A percentile compares a stretch with the other conserved stretches of the same genome.
These are phyloP conservation scores for Liasis olivaceus DNA, from an alignment of 2,797 vertebrate genomes.

Conservation along the genomic window DNA sequence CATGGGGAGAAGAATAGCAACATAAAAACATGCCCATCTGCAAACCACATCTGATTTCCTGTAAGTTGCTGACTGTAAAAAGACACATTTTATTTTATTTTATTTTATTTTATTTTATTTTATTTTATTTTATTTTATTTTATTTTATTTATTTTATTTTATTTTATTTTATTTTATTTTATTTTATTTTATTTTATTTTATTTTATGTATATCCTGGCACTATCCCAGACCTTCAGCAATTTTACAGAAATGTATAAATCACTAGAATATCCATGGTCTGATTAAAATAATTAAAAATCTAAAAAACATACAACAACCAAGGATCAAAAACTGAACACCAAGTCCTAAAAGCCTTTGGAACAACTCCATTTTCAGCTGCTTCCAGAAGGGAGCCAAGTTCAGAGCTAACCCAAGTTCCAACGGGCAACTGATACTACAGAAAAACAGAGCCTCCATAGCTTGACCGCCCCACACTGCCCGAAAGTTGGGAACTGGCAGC, in stretches of 20 bases:
- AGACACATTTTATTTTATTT: neutral
- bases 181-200: neutral
- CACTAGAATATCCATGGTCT: neutral
- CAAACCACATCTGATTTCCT: slow-evolving; percentile 17
- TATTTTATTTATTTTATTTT: too few species aligned
- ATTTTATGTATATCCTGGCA: neutral
- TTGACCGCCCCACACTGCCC: neutral
- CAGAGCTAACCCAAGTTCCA: neutral
- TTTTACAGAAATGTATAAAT: neutral
- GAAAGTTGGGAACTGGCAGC: neutral
- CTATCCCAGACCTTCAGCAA: neutral
- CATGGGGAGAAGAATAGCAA: slow-evolving; percentile 10
- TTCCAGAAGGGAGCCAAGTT: neutral
- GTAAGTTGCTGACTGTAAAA: neutral
- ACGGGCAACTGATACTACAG: neutral
- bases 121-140: too few species aligned
- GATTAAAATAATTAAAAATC: neutral
- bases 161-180: too few species aligned
- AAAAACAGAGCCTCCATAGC: neutral
- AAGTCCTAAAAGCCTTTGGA: neutral
- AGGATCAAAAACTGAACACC: neutral
- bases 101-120: too few species aligned
- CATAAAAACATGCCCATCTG: slow-evolving; percentile 23
- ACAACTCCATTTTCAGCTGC: neutral
- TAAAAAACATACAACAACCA: neutral